A percentile compares a stretch with the other conserved stretches of the same genome.
Evolutionary conservation across 2,797 vertebrate species (phyloP).

Genomic region (Falco cherrug): DNA sequence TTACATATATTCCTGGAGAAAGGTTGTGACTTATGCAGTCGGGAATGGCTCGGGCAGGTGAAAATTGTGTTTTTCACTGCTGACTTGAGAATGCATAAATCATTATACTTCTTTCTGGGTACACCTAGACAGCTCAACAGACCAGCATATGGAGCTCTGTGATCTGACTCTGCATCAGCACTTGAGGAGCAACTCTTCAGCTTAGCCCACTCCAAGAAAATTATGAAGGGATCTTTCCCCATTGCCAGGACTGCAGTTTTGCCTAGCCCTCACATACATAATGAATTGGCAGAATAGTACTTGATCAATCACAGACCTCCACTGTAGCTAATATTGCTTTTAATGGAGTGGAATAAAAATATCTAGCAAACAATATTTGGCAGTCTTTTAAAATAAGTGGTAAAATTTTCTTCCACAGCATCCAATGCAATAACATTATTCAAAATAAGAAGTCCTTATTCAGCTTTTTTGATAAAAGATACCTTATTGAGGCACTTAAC

Average conservation of each 20-base stretch:
- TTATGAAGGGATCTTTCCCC: not conserved
- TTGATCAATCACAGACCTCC: not conserved
- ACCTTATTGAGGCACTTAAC: not conserved
- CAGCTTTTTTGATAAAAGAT: not conserved
- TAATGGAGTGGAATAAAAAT: not conserved
- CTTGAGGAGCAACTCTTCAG: not conserved
- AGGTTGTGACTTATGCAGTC: not conserved
- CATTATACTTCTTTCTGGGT: not conserved
- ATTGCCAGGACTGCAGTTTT: not conserved
- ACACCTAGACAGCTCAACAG: not conserved
- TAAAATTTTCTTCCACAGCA: not conserved
- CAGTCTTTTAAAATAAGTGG: not conserved
- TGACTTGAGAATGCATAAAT: not conserved
- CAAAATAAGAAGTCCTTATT: not conserved
- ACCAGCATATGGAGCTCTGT: not conserved
- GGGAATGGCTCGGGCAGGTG: not conserved
- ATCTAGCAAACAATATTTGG: not conserved
- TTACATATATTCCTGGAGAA: not conserved
- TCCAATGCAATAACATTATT: not conserved
- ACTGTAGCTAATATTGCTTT: not conserved
- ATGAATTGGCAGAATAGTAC: not conserved
- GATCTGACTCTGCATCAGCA: not conserved
- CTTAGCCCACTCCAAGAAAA: not conserved
- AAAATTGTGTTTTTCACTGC: not conserved
- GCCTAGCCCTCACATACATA: not conserved